Conservation (phyloP, 2,888 invertebrate genomes). For the Melanostoma scalare region DNA sequence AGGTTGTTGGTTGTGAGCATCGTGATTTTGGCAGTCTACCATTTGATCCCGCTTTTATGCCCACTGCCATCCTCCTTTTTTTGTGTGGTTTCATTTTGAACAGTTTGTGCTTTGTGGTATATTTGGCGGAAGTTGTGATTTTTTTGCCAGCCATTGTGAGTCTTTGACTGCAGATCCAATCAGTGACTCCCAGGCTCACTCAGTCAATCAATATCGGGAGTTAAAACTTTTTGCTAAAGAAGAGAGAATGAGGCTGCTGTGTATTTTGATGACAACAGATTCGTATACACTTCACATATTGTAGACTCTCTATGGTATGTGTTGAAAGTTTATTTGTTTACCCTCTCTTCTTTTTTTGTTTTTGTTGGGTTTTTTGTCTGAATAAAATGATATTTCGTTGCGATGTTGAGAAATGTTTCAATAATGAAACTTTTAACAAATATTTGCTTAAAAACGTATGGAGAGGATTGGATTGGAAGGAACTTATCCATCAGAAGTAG, state of each 20-base stretch:
- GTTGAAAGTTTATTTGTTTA: conserved; percentile 36
- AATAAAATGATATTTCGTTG: conserved; percentile 20
- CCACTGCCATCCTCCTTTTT: not conserved
- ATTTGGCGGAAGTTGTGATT: conserved; percentile 33
- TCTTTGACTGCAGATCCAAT: conserved; percentile 51
- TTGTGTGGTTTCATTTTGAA: conserved; percentile 18
- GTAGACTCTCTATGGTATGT: conserved; percentile 2
- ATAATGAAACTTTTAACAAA: conserved; percentile 39
- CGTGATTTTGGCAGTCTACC: conserved; percentile 35
- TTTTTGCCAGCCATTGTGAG: not conserved
- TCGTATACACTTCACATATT: not conserved
- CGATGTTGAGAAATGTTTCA: conserved; percentile 37
- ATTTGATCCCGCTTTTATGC: not conserved
- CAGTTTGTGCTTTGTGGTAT: conserved; percentile 39
- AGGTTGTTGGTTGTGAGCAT: conserved; percentile 5
- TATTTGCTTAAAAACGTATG: conserved; percentile 28
- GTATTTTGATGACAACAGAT: conserved; percentile 26
- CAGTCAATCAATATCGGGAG: conserved; percentile 63
- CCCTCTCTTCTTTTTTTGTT: too few species aligned
- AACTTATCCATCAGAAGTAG: conserved; percentile 26
- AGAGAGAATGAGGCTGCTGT: conserved; percentile 5
- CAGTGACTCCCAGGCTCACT: conserved; percentile 34
- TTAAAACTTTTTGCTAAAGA: conserved; percentile 20
- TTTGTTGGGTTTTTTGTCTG: too few species aligned
- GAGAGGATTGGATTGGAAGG: conserved; percentile 24